Evolutionary conservation across 2,797 vertebrate species (phyloP).

Genomic region (Eutrigla gurnardus): DNA sequence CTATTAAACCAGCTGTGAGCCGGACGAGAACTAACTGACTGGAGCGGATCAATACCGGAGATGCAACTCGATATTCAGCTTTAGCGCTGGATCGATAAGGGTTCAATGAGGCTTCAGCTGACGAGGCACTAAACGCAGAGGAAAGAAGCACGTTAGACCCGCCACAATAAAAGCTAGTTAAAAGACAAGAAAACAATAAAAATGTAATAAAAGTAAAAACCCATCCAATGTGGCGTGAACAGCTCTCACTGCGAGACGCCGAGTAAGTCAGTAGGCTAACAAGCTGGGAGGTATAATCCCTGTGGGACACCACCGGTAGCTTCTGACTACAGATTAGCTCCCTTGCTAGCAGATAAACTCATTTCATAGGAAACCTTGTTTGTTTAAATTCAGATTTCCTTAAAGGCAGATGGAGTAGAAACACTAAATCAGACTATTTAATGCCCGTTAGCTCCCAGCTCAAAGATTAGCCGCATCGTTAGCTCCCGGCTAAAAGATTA

Average conservation of each 20-base stretch:
- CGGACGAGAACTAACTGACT: background rate
- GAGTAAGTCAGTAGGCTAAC: slow-evolving; percentile 27
- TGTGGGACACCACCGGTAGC: slow-evolving; percentile 43
- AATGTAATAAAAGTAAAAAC: background rate
- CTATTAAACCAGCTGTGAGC: no score
- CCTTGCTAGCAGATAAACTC: slow-evolving; percentile 30
- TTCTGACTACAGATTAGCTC: slow-evolving; percentile 53
- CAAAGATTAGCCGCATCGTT: slow-evolving; percentile 31
- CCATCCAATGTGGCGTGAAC: background rate
- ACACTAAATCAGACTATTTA: slow-evolving; percentile 6
- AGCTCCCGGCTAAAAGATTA: slow-evolving; percentile 28
- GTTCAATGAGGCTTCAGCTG: background rate
- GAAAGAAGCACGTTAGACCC: background rate
- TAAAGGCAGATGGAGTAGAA: background rate
- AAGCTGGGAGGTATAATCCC: slow-evolving; percentile 41
- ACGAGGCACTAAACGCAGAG: background rate
- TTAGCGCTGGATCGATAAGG: background rate
- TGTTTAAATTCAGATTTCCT: slow-evolving; percentile 33
- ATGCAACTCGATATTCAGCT: background rate
- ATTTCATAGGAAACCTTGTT: slow-evolving; percentile 21
- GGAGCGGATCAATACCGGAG: background rate
- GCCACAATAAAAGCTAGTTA: background rate
- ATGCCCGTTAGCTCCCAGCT: slow-evolving; percentile 9
- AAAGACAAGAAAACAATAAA: background rate
- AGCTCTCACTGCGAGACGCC: background rate